Percentiles rank a stretch among this genome's conserved stretches.
These are phyloP conservation scores for Drosophila limbata DNA, from an alignment of 2,888 invertebrate species.

Conservation along the genomic window DNA sequence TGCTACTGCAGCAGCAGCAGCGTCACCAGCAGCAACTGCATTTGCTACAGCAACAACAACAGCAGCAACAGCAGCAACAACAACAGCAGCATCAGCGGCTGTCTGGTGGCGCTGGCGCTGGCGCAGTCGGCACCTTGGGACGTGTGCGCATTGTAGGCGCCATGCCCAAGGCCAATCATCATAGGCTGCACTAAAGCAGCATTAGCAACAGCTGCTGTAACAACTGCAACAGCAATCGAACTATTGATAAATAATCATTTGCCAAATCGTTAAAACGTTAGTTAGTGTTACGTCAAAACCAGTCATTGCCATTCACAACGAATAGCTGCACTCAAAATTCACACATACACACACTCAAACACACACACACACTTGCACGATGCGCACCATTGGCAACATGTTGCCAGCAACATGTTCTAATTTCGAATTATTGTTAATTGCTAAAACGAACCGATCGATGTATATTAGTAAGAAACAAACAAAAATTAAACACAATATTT, in stretches of 20 bases:
- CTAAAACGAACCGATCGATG: constrained; percentile 26
- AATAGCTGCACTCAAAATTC: constrained; percentile 58
- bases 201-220: constrained; percentile 4
- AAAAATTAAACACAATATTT: constrained; percentile 10
- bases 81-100: constrained; percentile 75
- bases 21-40: constrained; percentile 70
- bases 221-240: constrained; percentile 15
- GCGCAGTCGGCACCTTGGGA: constrained; percentile 79
- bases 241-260: constrained; percentile 66
- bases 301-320: constrained; percentile 81
- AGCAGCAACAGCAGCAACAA: constrained; percentile 70
- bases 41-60: constrained; percentile 60
- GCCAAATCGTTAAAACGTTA: constrained; percentile 78
- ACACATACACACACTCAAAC: constrained; percentile 24
- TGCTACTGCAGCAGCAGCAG: constrained; percentile 62
- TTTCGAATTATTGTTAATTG: constrained; percentile 46
- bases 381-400: constrained; percentile 35
- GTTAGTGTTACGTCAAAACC: constrained; percentile 66
- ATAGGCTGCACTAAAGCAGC: constrained; percentile 81
- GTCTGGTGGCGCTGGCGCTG: constrained; percentile 69
- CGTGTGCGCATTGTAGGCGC: constrained; percentile 93
- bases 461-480: constrained; percentile 35
- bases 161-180: constrained; percentile 89
- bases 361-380: constrained; percentile 19
- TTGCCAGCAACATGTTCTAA: constrained; percentile 34